Evolutionary conservation across 2,888 invertebrate species (phyloP), one percentile per base, ranked within the genome.

Genomic region (Proisotoma minuta): DNA sequence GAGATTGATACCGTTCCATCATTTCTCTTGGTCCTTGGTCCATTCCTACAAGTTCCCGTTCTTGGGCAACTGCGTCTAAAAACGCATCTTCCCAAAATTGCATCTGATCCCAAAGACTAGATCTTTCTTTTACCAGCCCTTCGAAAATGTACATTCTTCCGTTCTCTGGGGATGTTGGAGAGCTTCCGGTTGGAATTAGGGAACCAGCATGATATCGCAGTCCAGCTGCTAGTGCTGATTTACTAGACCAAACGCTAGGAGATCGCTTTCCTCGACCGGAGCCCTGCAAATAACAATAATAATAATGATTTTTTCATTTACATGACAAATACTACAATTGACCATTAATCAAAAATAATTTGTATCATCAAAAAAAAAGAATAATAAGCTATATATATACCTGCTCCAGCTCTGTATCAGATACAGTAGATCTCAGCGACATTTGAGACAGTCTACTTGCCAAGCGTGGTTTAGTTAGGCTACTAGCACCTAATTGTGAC

Each of bases 41-140:
- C 97, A 99, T 97, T 59, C 99, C 96, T 73, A 98, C 91, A 86
- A 98, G 93, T 76, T 99, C 99, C 23, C 99, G 83, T 77, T 99
- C 99, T 78, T 99, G 98, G 23, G 85, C 84, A 1, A 99, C 98
- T 0, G 98, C 96, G 80, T 99, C 99, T 60, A 98, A 81, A 77
- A 99, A 99, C 0, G 95, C 91, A 77, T 99, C 98, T 78, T 99
- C 99, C 99, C 99, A 99, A 79, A 99, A 99, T 76, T 95, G 94
- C 91, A 95, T 93, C 82, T 98, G 95, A 79, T 98, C 97, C 98
- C 98, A 99, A 28, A 99, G 80, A 60, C 85, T 84, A 1, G 91
- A 88, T 71, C 95, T 80, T 69, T 92, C 91, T 78, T 92, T 92
- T 34, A 72, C 18, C 28, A 73, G 34, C 51, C 94, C 93, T 80